phyloP scores from a whole-genome alignment of 1,140 invertebrate species.

The Ceratoteleas bidentatus region DNA sequence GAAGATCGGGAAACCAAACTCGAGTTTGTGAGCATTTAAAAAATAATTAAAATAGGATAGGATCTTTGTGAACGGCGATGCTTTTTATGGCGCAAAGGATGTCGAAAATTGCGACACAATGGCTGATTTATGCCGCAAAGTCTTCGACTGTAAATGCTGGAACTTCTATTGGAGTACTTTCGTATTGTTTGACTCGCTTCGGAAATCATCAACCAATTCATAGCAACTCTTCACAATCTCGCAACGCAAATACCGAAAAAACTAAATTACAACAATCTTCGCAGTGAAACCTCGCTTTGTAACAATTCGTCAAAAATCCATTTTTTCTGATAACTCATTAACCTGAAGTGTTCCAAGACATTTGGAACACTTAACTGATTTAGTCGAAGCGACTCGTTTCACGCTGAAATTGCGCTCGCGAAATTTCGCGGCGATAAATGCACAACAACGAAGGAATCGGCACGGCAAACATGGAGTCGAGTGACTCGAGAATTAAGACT shows the following conservation, averaged over 20 bases:
- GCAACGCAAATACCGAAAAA: too few relatives aligned
- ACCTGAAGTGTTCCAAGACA: too few relatives aligned
- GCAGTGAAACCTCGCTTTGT: too few relatives aligned
- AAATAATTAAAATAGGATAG: too few relatives aligned
- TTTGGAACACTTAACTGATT: too few relatives aligned
- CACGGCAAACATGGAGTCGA: neutral
- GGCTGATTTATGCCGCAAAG: neutral
- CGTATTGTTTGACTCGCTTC: slow-evolving; percentile 29
- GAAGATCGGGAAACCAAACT: too few relatives aligned
- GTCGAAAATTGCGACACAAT: neutral
- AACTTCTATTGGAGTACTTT: neutral
- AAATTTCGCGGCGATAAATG: neutral
- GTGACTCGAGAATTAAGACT: slow-evolving; percentile 70
- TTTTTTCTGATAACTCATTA: neutral
- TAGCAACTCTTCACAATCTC: too few relatives aligned
- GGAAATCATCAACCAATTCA: neutral
- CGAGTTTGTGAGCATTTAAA: too few relatives aligned
- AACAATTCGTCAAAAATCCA: neutral
- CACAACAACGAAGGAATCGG: neutral
- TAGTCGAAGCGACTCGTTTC: neutral
- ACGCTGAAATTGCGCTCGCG: neutral
- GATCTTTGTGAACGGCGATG: too few relatives aligned
- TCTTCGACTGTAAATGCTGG: neutral
- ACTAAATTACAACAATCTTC: too few relatives aligned
- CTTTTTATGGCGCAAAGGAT: too few relatives aligned